Conservation (phyloP, 2,888 invertebrate species). For the Osmoderma eremita region DNA sequence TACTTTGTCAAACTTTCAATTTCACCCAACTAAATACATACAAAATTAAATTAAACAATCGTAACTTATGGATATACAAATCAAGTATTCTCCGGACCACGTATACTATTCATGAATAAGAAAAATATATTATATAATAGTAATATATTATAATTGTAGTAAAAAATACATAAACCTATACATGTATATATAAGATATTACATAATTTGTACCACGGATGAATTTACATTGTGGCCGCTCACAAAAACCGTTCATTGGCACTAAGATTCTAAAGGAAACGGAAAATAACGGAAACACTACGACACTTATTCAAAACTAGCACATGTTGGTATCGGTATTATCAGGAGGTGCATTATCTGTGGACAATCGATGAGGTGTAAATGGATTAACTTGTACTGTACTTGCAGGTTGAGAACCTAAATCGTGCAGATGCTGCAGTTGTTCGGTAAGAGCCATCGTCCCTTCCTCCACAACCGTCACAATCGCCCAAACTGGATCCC, state of each 20-base stretch:
- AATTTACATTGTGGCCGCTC: slow-evolving; percentile 30
- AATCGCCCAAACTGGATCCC: slow-evolving; percentile 86
- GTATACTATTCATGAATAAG: slow-evolving; percentile 5
- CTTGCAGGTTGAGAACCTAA: slow-evolving; percentile 56
- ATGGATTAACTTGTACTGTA: slow-evolving; percentile 49
- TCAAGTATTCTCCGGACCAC: slow-evolving; percentile 13
- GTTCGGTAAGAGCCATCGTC: slow-evolving; percentile 83
- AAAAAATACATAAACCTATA: slow-evolving; percentile 28
- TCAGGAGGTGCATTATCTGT: slow-evolving; percentile 46
- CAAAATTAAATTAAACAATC: too few species aligned
- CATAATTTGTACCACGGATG: slow-evolving; percentile 40
- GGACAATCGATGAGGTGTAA: slow-evolving; percentile 47
- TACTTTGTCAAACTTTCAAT: slow-evolving; percentile 1
- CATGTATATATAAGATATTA: slow-evolving; percentile 27
- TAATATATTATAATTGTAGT: slow-evolving; percentile 10
- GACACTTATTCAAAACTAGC: slow-evolving; percentile 47
- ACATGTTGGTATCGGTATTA: slow-evolving; percentile 49
- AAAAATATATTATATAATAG: slow-evolving; percentile 16
- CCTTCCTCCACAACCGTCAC: slow-evolving; percentile 83
- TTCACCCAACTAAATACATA: slow-evolving; percentile 9
- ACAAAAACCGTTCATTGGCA: slow-evolving; percentile 47
- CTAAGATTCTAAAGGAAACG: slow-evolving; percentile 41
- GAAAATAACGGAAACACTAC: slow-evolving; percentile 1
- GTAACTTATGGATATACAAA: neutral
- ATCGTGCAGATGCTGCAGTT: slow-evolving; percentile 72